Percentiles rank a stretch among this genome's conserved stretches.
Evolutionary conservation across 2,888 invertebrate genomes (phyloP).

Genomic region (Stenolophus ochropezus): DNA sequence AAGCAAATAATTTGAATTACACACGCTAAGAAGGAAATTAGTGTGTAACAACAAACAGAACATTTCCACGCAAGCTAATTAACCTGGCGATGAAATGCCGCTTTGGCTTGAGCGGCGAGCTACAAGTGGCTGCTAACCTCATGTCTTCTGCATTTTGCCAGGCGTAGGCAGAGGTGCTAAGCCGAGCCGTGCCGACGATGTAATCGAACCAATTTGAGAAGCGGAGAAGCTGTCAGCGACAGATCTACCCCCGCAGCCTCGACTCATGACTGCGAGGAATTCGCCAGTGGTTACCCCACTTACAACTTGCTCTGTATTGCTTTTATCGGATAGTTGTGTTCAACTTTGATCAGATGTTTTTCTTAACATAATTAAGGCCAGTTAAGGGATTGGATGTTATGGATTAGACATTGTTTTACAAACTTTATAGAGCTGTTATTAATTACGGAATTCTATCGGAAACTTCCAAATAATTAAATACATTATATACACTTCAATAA

Average conservation of each 20-base stretch:
- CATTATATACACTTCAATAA: too few relatives aligned
- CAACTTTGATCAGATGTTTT: neutral
- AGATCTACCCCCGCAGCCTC: neutral
- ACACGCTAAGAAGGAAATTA: too few relatives aligned
- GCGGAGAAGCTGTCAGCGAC: constrained; percentile 45
- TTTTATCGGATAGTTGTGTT: constrained; percentile 33
- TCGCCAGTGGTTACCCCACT: constrained; percentile 34
- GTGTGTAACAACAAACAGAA: too few relatives aligned
- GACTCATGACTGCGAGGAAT: constrained; percentile 1
- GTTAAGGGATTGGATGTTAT: neutral
- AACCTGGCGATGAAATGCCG: too few relatives aligned
- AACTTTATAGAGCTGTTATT: neutral
- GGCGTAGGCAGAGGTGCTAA: constrained; percentile 27
- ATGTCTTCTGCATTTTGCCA: neutral
- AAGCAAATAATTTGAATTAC: too few relatives aligned
- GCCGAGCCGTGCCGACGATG: constrained; percentile 32
- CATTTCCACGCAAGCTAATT: constrained; percentile 24
- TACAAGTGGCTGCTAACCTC: neutral
- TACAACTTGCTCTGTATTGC: constrained; percentile 37
- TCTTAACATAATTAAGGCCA: neutral
- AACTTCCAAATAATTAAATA: neutral
- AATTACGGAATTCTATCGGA: neutral
- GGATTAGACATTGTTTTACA: neutral
- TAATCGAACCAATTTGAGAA: constrained; percentile 58
- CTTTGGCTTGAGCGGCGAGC: too few relatives aligned